Evolutionary conservation across 2,888 invertebrate genomes (phyloP).

Genomic region (Aphelenchoides bicaudatus): DNA sequence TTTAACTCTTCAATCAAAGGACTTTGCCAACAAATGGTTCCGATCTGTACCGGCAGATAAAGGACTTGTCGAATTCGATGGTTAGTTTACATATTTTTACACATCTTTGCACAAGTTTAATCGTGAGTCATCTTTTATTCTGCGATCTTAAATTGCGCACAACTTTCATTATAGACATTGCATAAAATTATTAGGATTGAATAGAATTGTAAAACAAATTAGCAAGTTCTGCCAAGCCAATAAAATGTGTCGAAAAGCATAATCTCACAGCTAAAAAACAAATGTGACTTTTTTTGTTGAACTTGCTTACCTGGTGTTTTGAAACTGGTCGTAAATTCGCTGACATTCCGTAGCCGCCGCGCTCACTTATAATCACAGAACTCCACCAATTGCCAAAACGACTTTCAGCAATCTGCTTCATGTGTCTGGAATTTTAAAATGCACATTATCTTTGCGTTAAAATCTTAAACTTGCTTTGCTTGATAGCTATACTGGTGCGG

Average conservation of each 20-base stretch:
- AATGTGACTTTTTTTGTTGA: conserved; percentile 10
- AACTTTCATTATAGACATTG: neutral
- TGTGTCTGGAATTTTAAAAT: conserved; percentile 42
- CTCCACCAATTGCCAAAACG: conserved; percentile 61
- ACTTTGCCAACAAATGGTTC: conserved; percentile 90
- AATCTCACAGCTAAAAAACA: conserved; percentile 53
- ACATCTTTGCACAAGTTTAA: too few species aligned
- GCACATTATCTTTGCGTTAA: conserved; percentile 11
- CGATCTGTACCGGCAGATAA: conserved; percentile 71
- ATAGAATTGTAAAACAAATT: conserved; percentile 7
- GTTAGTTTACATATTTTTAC: conserved; percentile 33
- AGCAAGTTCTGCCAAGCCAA: conserved; percentile 59
- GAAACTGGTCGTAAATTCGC: conserved; percentile 58
- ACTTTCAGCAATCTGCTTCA: conserved; percentile 58
- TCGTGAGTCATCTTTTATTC: too few species aligned
- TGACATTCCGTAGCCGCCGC: conserved; percentile 59
- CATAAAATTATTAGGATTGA: conserved; percentile 20
- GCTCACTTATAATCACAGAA: conserved; percentile 57
- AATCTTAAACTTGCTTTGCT: conserved; percentile 46
- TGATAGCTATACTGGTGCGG: conserved; percentile 60
- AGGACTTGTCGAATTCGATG: conserved; percentile 68
- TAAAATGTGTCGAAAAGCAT: conserved; percentile 59
- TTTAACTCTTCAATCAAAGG: conserved; percentile 87
- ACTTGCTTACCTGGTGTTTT: conserved; percentile 50
- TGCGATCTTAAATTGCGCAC: too few species aligned